phyloP scores from a whole-genome alignment of 2,888 invertebrate genomes.

The Mesodorylaimus sp. region DNA sequence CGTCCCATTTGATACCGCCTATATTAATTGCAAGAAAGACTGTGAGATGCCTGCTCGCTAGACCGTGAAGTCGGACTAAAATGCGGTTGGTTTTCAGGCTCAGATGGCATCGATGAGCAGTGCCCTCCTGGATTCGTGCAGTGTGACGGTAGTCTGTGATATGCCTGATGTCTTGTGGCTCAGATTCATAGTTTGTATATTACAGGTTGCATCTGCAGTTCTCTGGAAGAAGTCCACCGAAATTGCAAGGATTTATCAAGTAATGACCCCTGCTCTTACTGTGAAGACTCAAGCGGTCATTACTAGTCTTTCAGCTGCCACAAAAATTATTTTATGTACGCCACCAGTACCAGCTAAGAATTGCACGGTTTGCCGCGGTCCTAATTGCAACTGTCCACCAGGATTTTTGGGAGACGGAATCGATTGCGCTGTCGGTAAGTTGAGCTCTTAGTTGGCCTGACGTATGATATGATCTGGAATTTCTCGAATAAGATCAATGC shows the following conservation, averaged over 20 bases:
- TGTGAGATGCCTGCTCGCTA: too few species aligned
- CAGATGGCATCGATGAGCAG: not conserved
- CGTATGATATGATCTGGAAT: not conserved
- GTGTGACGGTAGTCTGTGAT: not conserved
- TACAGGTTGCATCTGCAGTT: not conserved
- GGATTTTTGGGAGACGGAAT: not conserved
- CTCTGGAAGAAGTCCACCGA: not conserved
- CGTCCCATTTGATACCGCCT: not conserved
- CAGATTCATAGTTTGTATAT: too few species aligned
- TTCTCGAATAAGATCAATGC: not conserved
- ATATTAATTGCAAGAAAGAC: not conserved
- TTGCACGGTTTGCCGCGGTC: too few species aligned
- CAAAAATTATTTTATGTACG: too few species aligned
- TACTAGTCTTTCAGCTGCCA: too few species aligned
- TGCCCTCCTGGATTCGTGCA: not conserved
- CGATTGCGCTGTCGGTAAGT: constrained; percentile 1
- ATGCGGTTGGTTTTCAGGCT: too few species aligned
- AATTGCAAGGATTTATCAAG: too few species aligned
- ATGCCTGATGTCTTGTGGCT: not conserved
- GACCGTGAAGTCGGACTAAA: too few species aligned
- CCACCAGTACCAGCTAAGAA: too few species aligned
- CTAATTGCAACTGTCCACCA: not conserved
- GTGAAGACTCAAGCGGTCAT: too few species aligned
- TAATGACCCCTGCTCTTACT: too few species aligned
- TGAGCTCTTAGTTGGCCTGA: too few species aligned